Evolutionary conservation across 92 coral and sea anemone genomes (phyloP), one percentile per base, ranked within the genome.

Genomic region (Porites rus): DNA sequence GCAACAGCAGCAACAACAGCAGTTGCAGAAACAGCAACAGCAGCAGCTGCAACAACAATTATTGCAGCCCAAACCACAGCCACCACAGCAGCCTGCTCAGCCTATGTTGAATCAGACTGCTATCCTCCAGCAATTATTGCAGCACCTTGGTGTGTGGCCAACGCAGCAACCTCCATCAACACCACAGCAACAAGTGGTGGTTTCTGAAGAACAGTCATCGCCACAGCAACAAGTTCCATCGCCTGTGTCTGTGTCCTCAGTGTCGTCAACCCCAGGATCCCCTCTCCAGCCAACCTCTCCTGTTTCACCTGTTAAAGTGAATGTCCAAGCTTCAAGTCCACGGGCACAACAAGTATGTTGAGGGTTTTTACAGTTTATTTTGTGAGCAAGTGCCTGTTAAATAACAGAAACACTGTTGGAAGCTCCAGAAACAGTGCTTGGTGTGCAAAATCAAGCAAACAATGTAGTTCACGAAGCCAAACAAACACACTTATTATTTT

Each of bases 261-360:
- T 81, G 22, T 90, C 94, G 6, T 94, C 98, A 19, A 93, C 78
- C n/a, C 98, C 98, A 9, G 77, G 87, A 22, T 94, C 98, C 18
- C 98, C 98, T 8, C 94, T 87, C 58, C 98, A 92, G 79, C 93
- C 94, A 6, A 75, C 68, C 54, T 86, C 96, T 13, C 96, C 96
- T 19, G 75, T 65, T 1, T 88, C 91, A 1, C 92, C 96, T 17
- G 80, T 83, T 72, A 72, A 72, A 17, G 46, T 65, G 25, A 61
- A 60, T 72, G 17, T 52, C 7, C 80, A 83, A 64, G 51, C 64
- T 74, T 25, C 67, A 21, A 72, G 72, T 46, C 87, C 79, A 21
- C 93, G 74, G 78, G 9, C 80, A 14, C 84, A 83, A 19, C 87
- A 86, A 21, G 88, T 82, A 28, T 38, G 46, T 38, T 38, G 6